Percentiles rank a stretch among this genome's conserved stretches.
These are phyloP conservation scores for Crenuchus spilurus DNA, from an alignment of 2,797 vertebrate genomes.

Conservation along the genomic window DNA sequence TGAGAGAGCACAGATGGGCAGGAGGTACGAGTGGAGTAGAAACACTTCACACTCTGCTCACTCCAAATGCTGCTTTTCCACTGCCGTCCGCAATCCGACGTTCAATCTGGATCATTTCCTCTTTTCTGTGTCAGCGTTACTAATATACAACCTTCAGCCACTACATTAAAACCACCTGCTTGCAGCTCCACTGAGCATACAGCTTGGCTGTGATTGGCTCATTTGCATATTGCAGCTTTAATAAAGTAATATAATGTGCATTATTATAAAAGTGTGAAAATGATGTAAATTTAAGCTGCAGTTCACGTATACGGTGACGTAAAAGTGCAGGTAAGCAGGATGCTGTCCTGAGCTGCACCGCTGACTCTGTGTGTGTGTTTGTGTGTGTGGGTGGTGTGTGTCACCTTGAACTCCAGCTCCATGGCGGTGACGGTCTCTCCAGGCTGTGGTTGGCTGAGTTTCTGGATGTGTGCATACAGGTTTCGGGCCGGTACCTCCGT, in stretches of 20 bases:
- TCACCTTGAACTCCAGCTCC: constrained; percentile 97
- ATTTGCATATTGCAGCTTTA: no score
- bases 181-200: no score
- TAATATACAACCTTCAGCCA: no score
- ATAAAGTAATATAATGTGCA: no score
- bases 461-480: constrained; percentile 94
- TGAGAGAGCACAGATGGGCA: constrained; percentile 72
- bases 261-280: no score
- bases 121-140: no score
- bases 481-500: constrained; percentile 91
- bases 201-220: no score
- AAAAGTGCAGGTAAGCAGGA: no score
- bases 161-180: no score
- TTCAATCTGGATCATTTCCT: constrained; percentile 28
- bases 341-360: background rate
- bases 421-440: constrained; percentile 89
- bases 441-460: constrained; percentile 84
- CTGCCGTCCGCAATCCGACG: background rate
- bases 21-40: constrained; percentile 57
- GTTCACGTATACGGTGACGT: no score
- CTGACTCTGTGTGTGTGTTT: constrained; percentile 22
- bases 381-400: constrained; percentile 46
- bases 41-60: constrained; percentile 40
- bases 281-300: no score
- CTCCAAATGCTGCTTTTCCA: constrained; percentile 36